These are phyloP conservation scores for Pelodytes ibericus DNA, from an alignment of 2,797 vertebrate genomes.

Conservation along the genomic window DNA sequence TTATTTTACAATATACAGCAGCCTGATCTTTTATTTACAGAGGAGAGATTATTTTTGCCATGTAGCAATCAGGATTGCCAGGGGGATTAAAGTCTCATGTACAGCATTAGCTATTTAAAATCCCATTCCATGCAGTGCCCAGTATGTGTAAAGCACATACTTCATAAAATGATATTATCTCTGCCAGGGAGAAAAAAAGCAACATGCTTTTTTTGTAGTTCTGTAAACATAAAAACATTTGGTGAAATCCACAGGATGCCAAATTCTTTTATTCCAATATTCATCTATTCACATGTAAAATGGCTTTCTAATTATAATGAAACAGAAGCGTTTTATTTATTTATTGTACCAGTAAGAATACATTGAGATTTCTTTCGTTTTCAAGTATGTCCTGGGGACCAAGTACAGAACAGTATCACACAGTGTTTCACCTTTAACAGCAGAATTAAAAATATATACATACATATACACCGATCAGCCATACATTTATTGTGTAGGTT, in stretches of 20 bases:
- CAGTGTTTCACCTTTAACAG: too few species aligned
- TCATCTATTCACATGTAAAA: background rate
- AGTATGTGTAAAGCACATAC: constrained; percentile 25
- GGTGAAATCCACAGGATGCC: background rate
- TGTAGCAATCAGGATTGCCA: constrained; percentile 45
- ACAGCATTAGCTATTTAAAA: constrained; percentile 47
- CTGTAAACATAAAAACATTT: background rate
- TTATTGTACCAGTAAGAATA: too few species aligned
- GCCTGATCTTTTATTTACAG: constrained; percentile 34
- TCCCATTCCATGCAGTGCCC: constrained; percentile 31
- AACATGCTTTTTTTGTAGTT: background rate
- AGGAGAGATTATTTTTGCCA: constrained; percentile 37
- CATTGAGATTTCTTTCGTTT: too few species aligned
- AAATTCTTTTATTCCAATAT: background rate
- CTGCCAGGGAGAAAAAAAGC: background rate
- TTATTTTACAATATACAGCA: constrained; percentile 6
- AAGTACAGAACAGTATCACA: too few species aligned
- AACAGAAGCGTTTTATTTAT: too few species aligned
- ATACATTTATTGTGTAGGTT: too few species aligned
- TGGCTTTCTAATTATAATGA: too few species aligned
- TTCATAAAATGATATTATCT: constrained; percentile 1
- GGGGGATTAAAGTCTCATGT: constrained; percentile 47
- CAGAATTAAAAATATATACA: too few species aligned
- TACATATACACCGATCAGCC: too few species aligned
- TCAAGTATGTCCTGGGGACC: too few species aligned